Evolutionary conservation across 1,140 invertebrate genomes (phyloP), one percentile per base, ranked within the genome.

Genomic region (Saccostrea glomerata): DNA sequence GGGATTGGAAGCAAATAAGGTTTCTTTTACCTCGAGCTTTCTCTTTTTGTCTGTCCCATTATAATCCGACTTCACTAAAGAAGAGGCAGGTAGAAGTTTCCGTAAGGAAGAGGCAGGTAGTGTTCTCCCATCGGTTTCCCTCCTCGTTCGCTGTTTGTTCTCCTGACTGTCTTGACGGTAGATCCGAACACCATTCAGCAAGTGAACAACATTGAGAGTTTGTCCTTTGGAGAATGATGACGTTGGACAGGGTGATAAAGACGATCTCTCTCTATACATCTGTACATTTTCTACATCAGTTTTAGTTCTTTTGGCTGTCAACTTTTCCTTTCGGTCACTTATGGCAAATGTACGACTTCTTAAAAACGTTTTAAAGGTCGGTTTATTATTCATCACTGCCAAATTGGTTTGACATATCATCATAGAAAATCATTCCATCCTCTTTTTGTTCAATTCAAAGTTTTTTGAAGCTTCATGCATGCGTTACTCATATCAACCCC

Each of bases 301-400:
- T 77, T 77, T 77, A 77, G 70, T 77, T 77, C 70, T 77, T 77
- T 77, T 77, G 11, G 12, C 25, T 5, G 11, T 9, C 70, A 77
- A 9, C 2, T 36, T 77, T 3, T 15, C 30, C 25, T 77, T 77
- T 77, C 9, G 0, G 7, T 77, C 25, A 17, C 15, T 77, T 1
- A 12, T 30, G 30, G 70, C 70, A 15, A 77, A 77, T 13, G 70
- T 77, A 6, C 70, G 70, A 25, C 70, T 77, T 77, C 70, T 25
- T 15, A 25, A 77, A 77, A 30, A 40, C 25, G 36, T 77, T 25
- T 77, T 77, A 12, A 77, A 47, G 47, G 47, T 9, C 36, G 11
- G 17, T n/a, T 60, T 63, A 20, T 63, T n/a, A 17, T 17, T 63
- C 58, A 63, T n/a, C 17, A 63, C 58, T 63, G 15, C n/a, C 17